These are phyloP conservation scores for Stenurella melanura DNA, from an alignment of 2,888 invertebrate species.

Conservation along the genomic window DNA sequence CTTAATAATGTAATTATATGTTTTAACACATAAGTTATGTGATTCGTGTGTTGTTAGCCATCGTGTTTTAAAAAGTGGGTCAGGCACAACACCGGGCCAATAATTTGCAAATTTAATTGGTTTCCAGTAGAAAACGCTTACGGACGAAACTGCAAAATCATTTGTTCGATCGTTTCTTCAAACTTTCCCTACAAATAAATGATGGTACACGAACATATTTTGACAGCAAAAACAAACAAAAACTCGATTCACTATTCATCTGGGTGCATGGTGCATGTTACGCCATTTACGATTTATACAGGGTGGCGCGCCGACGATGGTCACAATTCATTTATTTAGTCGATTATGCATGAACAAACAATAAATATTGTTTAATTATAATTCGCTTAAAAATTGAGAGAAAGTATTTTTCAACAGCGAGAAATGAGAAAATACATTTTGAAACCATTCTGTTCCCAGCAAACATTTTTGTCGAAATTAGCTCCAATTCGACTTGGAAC, in stretches of 20 bases:
- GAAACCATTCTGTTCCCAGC: too few relatives aligned
- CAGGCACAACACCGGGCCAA: constrained; percentile 60
- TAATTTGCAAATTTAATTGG: constrained; percentile 66
- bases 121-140: constrained; percentile 55
- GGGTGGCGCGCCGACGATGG: neutral
- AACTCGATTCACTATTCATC: constrained; percentile 23
- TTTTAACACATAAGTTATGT: constrained; percentile 39
- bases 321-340: neutral
- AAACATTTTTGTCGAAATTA: too few relatives aligned
- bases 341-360: too few relatives aligned
- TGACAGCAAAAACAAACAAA: constrained; percentile 44
- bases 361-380: too few relatives aligned
- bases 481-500: too few relatives aligned
- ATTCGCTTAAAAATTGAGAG: too few relatives aligned
- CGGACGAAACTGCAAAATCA: constrained; percentile 39
- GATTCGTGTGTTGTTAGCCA: constrained; percentile 48
- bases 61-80: constrained; percentile 59
- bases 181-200: constrained; percentile 55
- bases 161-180: constrained; percentile 47
- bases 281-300: constrained; percentile 11
- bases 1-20: constrained; percentile 16
- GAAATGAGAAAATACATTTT: too few relatives aligned
- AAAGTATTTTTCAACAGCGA: too few relatives aligned
- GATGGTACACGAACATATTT: constrained; percentile 35
- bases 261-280: constrained; percentile 10